These are phyloP conservation scores for Papilio xuthus DNA, from an alignment of 1,140 invertebrate species.

Conservation along the genomic window DNA sequence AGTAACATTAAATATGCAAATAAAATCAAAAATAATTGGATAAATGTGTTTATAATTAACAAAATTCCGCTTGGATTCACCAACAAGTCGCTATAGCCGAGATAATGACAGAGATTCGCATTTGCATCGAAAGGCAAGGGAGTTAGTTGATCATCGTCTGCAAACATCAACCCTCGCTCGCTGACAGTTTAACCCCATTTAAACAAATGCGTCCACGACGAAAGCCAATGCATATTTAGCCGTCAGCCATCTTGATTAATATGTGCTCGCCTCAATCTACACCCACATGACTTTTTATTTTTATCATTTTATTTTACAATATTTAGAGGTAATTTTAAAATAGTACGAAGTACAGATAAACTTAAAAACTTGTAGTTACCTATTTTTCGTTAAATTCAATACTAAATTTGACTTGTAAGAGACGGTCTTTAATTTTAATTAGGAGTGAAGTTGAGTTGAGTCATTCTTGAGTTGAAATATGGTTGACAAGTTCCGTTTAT, in stretches of 20 bases:
- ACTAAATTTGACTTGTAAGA: not conserved
- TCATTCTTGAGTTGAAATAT: not conserved
- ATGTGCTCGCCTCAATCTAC: slow-evolving; percentile 39
- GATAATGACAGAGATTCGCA: slow-evolving; percentile 49
- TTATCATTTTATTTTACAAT: slow-evolving; percentile 32
- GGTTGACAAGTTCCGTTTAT: not conserved
- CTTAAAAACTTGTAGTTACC: no score
- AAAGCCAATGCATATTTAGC: slow-evolving; percentile 51
- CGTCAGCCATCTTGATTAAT: slow-evolving; percentile 44
- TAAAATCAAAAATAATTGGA: not conserved
- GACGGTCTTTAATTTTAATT: not conserved
- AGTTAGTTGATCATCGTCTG: slow-evolving; percentile 50
- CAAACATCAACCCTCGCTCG: slow-evolving; percentile 42
- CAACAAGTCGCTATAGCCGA: slow-evolving; percentile 39
- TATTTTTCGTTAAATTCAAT: no score
- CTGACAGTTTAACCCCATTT: slow-evolving; percentile 53
- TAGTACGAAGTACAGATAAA: not conserved
- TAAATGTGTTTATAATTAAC: not conserved
- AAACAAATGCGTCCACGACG: slow-evolving; percentile 40
- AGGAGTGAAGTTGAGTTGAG: not conserved
- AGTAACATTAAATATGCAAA: not conserved
- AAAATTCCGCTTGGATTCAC: not conserved
- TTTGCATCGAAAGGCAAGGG: slow-evolving; percentile 57
- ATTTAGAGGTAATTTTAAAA: slow-evolving; percentile 9
- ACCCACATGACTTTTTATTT: slow-evolving; percentile 11